These are phyloP conservation scores for Ochropacha duplaris DNA, from an alignment of 2,888 invertebrate species.

Conservation along the genomic window DNA sequence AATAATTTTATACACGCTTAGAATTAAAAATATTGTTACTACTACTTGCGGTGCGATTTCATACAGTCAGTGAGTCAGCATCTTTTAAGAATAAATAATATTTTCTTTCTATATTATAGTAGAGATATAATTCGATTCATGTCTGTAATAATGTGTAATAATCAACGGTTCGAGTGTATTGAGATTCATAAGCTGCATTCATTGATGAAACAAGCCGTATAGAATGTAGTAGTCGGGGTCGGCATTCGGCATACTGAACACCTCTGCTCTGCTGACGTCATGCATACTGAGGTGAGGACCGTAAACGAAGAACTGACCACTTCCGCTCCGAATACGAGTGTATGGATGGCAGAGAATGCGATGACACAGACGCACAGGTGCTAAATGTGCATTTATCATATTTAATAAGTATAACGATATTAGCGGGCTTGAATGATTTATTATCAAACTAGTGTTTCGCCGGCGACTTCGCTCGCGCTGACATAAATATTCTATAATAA, in stretches of 20 bases:
- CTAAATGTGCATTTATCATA: conserved; percentile 40
- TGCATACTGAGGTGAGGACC: conserved; percentile 52
- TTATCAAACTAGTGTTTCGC: too few species aligned
- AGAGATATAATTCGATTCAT: too few species aligned
- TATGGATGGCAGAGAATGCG: conserved; percentile 45
- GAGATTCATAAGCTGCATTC: conserved; percentile 24
- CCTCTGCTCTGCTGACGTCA: conserved; percentile 78
- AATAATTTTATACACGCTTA: not conserved
- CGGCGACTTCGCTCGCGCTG: too few species aligned
- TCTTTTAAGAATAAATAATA: too few species aligned
- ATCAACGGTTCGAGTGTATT: conserved; percentile 13
- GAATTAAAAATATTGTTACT: too few species aligned
- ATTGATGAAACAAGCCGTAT: conserved; percentile 48
- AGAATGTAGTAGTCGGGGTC: conserved; percentile 44
- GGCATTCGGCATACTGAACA: conserved; percentile 53
- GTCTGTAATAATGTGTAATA: too few species aligned
- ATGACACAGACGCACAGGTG: conserved; percentile 49
- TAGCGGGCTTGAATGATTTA: too few species aligned
- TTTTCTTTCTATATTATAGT: too few species aligned
- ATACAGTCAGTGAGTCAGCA: too few species aligned
- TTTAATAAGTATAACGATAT: too few species aligned
- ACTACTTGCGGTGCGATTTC: too few species aligned
- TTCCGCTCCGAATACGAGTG: conserved; percentile 57
- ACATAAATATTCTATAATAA: too few species aligned
- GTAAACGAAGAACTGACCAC: conserved; percentile 62